Percentiles rank a stretch among this genome's conserved stretches.
Evolutionary conservation across 2,113 vertebrate genomes (phyloP).

Genomic region (Chaetura pelagica): DNA sequence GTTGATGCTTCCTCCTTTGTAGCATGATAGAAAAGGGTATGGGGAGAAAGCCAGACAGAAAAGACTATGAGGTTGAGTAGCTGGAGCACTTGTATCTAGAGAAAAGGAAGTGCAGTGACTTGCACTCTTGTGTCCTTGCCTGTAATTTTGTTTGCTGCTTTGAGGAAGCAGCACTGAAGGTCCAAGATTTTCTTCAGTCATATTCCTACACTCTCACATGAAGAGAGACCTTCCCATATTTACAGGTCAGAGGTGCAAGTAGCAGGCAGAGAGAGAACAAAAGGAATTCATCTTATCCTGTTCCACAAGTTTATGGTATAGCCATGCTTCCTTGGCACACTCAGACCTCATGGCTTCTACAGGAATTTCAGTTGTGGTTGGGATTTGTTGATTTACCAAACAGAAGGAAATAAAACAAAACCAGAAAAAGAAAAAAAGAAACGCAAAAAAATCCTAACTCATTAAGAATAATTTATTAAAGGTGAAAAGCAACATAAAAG

Average conservation of each 20-base stretch:
- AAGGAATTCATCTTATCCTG: not conserved
- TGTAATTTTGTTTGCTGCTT: not conserved
- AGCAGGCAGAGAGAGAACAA: not conserved
- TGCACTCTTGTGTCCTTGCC: not conserved
- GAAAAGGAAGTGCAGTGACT: not conserved
- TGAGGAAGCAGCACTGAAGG: not conserved
- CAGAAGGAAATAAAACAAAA: not conserved
- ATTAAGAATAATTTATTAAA: not conserved
- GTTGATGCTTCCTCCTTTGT: not conserved
- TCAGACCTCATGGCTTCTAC: not conserved
- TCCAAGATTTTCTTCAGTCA: not conserved
- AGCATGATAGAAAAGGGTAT: not conserved
- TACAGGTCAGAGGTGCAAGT: not conserved
- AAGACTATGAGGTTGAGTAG: not conserved
- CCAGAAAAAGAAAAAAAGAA: not conserved
- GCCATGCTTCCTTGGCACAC: not conserved
- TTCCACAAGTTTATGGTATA: not conserved
- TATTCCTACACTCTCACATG: not conserved
- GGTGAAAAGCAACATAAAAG: not conserved
- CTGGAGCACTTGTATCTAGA: not conserved
- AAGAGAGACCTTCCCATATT: not conserved
- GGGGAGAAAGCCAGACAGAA: not conserved
- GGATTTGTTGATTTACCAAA: not conserved
- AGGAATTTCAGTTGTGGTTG: not conserved
- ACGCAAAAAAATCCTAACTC: accelerated